These are phyloP conservation scores for Eurystomus gularis DNA, from an alignment of 2,113 vertebrate genomes.

Conservation along the genomic window DNA sequence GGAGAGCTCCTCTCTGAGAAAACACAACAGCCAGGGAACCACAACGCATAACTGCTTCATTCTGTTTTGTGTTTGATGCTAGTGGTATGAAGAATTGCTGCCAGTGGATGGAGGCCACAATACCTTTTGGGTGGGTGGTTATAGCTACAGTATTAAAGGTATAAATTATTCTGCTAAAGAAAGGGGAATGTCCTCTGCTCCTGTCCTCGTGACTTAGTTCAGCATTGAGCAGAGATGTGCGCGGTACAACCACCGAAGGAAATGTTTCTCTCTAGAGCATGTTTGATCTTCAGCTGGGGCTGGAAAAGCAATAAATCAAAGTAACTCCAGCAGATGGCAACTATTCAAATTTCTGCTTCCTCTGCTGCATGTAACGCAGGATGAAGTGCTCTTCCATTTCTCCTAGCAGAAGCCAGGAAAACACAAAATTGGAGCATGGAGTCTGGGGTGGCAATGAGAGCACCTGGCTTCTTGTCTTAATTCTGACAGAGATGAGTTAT, in stretches of 20 bases:
- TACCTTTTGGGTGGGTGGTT: not conserved
- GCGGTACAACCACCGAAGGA: not conserved
- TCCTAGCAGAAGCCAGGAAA: not conserved
- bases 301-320: slow-evolving; percentile 51
- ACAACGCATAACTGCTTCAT: not conserved
- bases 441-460: not conserved
- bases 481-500: slow-evolving; percentile 27
- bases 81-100: not conserved
- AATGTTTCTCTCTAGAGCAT: not conserved
- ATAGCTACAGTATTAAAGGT: not conserved
- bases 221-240: not conserved
- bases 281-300: slow-evolving; percentile 23
- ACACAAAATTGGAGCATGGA: not conserved
- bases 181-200: not conserved
- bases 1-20: not conserved
- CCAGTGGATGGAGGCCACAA: not conserved
- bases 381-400: not conserved
- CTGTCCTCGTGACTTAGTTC: not conserved
- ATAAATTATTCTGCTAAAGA: not conserved
- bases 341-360: slow-evolving; percentile 13
- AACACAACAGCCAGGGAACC: not conserved
- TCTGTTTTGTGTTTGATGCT: not conserved
- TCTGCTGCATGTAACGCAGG: not conserved
- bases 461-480: not conserved
- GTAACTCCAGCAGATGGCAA: slow-evolving; percentile 22